These are phyloP conservation scores for Aurelia sp. DNA, from an alignment of 30 jellyfish, hydroid and myxozoan species.

Conservation along the genomic window DNA sequence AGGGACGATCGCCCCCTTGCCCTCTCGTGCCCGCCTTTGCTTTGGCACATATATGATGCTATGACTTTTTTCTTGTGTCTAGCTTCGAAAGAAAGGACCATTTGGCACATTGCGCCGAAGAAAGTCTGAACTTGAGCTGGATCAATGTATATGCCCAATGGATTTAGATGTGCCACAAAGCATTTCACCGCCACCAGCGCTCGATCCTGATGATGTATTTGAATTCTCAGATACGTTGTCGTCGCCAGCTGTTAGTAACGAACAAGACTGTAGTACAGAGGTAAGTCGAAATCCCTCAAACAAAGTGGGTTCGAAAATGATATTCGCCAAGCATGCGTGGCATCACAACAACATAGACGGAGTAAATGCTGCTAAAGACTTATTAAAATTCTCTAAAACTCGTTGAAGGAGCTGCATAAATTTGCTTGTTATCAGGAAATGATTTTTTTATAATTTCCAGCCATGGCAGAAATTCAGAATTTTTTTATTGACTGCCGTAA, in stretches of 20 bases:
- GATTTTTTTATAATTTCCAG: too few species aligned
- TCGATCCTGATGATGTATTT: constrained; percentile 96
- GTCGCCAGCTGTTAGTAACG: constrained; percentile 83
- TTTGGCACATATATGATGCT: not conserved
- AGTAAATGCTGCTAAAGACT: too few species aligned
- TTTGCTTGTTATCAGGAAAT: too few species aligned
- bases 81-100: constrained; percentile 90
- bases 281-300: not conserved
- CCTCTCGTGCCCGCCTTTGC: not conserved
- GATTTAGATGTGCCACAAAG: constrained; percentile 87
- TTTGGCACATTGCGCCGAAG: constrained; percentile 96
- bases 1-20: not conserved
- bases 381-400: too few species aligned
- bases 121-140: constrained; percentile 93
- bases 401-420: too few species aligned
- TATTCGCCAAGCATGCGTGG: too few species aligned
- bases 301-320: too few species aligned
- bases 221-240: constrained; percentile 91
- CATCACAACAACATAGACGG: too few species aligned
- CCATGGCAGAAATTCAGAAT: too few species aligned
- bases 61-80: not conserved
- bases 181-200: constrained; percentile 98
- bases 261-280: constrained; percentile 68
- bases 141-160: constrained; percentile 87
- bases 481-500: too few species aligned